Evolutionary conservation across 2,113 vertebrate genomes (phyloP).

Genomic region (Holacanthus passer): DNA sequence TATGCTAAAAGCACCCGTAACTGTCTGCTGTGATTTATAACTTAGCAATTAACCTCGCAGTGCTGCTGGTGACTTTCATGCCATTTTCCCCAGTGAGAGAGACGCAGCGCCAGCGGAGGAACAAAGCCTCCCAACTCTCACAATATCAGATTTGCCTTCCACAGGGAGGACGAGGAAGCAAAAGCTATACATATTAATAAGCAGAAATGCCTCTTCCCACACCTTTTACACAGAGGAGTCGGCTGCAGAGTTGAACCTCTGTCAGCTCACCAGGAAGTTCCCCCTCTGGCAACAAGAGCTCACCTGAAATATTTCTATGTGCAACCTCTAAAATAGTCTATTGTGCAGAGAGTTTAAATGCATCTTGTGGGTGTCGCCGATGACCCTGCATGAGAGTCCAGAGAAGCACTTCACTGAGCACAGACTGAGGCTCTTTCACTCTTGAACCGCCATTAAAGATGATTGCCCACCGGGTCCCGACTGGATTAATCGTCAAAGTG

Average conservation of each 20-base stretch:
- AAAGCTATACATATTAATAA: constrained; percentile 73
- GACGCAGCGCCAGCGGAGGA: constrained; percentile 20
- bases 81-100: constrained; percentile 33
- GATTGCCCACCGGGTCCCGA: background rate
- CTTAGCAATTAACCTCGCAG: constrained; percentile 67
- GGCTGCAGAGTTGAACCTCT: constrained; percentile 10
- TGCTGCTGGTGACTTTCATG: constrained; percentile 58
- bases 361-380: background rate
- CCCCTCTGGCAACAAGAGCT: background rate
- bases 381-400: constrained; percentile 5
- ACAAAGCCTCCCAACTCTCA: constrained; percentile 42
- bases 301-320: constrained; percentile 9
- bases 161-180: constrained; percentile 34
- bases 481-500: constrained; percentile 10
- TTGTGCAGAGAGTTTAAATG: constrained; percentile 14
- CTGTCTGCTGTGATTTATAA: constrained; percentile 69
- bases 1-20: constrained; percentile 31
- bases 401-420: constrained; percentile 13
- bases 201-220: constrained; percentile 41
- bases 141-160: constrained; percentile 51
- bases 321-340: constrained; percentile 22
- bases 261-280: constrained; percentile 23
- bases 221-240: constrained; percentile 30
- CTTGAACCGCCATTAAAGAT: constrained; percentile 39
- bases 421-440: background rate